A percentile compares a stretch with the other conserved stretches of the same genome.
Evolutionary conservation across 1,140 invertebrate genomes (phyloP).

Genomic region (Hylaeus anthracinus): DNA sequence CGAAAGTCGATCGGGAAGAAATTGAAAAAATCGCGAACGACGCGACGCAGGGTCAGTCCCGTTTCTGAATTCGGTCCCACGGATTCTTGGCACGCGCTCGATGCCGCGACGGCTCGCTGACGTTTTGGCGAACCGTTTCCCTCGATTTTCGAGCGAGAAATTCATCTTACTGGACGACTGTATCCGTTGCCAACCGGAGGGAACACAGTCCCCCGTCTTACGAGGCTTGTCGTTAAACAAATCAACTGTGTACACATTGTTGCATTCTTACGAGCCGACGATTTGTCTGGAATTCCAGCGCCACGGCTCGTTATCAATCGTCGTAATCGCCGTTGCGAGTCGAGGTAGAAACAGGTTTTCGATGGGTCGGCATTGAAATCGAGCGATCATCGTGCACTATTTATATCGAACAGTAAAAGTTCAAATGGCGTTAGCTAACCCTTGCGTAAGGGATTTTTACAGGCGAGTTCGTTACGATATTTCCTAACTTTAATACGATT

Average conservation of each 20-base stretch:
- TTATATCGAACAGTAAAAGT: too few relatives aligned
- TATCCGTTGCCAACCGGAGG: not conserved
- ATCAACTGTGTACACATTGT: conserved; percentile 1
- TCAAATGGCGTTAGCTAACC: too few relatives aligned
- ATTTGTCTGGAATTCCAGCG: conserved; percentile 4
- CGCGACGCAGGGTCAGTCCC: conserved; percentile 36
- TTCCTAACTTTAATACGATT: too few relatives aligned
- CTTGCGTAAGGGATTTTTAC: too few relatives aligned
- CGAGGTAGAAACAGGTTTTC: conserved; percentile 3
- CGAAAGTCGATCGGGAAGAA: conserved; percentile 45
- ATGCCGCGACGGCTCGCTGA: conserved; percentile 1
- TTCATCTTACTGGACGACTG: conserved; percentile 5
- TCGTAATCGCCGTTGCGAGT: not conserved
- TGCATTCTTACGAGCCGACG: not conserved
- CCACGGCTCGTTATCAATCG: not conserved
- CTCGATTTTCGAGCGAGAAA: conserved; percentile 1
- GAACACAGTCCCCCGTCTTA: not conserved
- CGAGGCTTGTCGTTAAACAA: not conserved
- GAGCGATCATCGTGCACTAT: not conserved
- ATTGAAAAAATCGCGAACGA: conserved; percentile 28
- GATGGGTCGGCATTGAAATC: not conserved
- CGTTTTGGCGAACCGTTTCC: conserved; percentile 28
- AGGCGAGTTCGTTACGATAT: too few relatives aligned
- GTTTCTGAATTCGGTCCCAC: conserved; percentile 8
- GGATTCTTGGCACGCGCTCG: conserved; percentile 58